phyloP scores from a whole-genome alignment of 2,113 vertebrate genomes.

The Prietella phreatophila region DNA sequence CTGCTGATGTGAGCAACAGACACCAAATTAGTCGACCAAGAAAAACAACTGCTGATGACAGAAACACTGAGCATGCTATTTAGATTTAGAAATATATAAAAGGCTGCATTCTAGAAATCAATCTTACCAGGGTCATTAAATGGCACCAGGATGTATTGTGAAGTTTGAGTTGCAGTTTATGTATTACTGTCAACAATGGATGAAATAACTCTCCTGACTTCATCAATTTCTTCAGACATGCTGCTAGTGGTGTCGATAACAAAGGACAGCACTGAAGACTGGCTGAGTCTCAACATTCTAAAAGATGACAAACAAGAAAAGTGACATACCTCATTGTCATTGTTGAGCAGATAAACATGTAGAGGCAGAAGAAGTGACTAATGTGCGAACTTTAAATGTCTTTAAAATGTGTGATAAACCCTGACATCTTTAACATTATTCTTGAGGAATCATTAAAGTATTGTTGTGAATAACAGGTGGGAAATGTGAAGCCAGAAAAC shows the following conservation, averaged over 20 bases:
- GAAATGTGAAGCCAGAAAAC: neutral
- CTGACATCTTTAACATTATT: neutral
- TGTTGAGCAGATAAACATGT: neutral
- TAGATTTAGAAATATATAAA: too few relatives aligned
- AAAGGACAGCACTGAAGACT: slow-evolving; percentile 63
- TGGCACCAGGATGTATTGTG: slow-evolving; percentile 62
- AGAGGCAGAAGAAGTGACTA: neutral
- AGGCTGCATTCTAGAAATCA: too few relatives aligned
- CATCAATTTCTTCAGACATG: slow-evolving; percentile 61
- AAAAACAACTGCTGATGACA: too few relatives aligned
- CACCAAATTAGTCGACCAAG: too few relatives aligned
- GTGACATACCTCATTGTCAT: too few relatives aligned
- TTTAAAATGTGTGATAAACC: neutral
- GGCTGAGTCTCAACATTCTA: slow-evolving; percentile 65
- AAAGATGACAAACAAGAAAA: neutral
- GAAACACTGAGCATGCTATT: too few relatives aligned
- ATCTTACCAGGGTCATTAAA: slow-evolving; percentile 67
- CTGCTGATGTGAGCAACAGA: too few relatives aligned
- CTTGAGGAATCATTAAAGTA: too few relatives aligned
- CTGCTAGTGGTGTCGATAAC: slow-evolving; percentile 66
- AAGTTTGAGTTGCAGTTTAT: slow-evolving; percentile 39
- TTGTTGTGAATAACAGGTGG: neutral
- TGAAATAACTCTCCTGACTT: slow-evolving; percentile 46
- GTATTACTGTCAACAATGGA: slow-evolving; percentile 54
- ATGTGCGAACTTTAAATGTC: neutral